Base-by-base conservation (phyloP, 1,140 invertebrate species). In the Pissodes strobi region DNA sequence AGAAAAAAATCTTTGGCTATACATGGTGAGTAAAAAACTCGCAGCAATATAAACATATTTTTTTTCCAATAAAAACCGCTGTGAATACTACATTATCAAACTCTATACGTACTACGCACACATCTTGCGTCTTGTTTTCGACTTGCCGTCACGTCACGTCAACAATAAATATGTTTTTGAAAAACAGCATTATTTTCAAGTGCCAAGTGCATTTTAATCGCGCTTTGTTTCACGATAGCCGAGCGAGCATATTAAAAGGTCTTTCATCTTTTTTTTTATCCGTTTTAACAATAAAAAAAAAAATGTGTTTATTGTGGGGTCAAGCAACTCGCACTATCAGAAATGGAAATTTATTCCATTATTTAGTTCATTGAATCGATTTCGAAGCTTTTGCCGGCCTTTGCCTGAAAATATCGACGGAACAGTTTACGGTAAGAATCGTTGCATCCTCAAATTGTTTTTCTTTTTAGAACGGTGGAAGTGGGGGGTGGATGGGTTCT, bases 321-420 rank as follows among this genome's bases (percentile, higher is more conserved):
- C 43, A 46, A 23, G n/a, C 15, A 46, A 46, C 43, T 21, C 43
- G 18, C 4, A 46, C 21, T 46, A 46, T 46, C 43, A 18, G 15
- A 23, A 21, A 46, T 46, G 43, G 43, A 46, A 46, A 46, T 46
- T 46, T 46, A 46, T 46, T 46, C 43, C 43, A 46, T 46, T 46
- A 46, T 46, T 46, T 46, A 46, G 43, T 46, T 46, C 43, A 46
- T 46, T 21, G 43, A 46, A 46, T 46, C 21, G 43, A 46, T 46
- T 46, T 18, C 1, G 5, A 46, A 46, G 21, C 22, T 5, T 46
- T 46, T 46, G 13, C 13, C 13, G 6, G 39, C 6, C 39, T 41
- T 41, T 41, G 6, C 30, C 30, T 34, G 30, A 34, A 34, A 34
- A 34, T 34, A 34, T 34, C n/a, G 30, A n/a, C 30, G 30, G 30